Evolutionary conservation across 2,888 invertebrate genomes (phyloP), one percentile per base, ranked within the genome.

Genomic region (Ectemnius lituratus): DNA sequence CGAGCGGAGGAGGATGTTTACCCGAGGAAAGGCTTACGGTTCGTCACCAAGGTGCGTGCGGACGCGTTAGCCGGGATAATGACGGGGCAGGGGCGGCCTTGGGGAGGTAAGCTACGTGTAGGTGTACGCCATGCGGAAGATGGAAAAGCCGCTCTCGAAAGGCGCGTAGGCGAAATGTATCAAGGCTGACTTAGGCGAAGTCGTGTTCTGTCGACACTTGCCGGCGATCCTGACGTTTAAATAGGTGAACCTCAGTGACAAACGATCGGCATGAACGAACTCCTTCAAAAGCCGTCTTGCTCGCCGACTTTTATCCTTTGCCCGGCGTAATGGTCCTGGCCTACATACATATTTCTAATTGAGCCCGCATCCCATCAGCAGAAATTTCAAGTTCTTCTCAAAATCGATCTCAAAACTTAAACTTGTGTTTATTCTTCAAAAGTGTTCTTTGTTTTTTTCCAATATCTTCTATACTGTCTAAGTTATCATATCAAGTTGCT

Each of bases 121-220:
- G 89, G 90, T 87, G 89, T 86, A 83, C 79, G 84, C 83, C 86
- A 89, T 87, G 86, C 89, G 89, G 89, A 90, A 89, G 89, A 89
- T 89, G 87, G 87, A 88, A 88, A 88, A 88, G 88, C 85, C 84
- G 84, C 84, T 87, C 85, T 83, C 85, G 81, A 60, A 72, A 67
- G 67, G 70, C 74, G 74, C 78, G 88, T 88, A 84, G 88, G 88
- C 88, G 88, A 88, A 88, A 87, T 88, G 85, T 88, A 89, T 88
- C 87, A 87, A 87, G 88, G 88, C 87, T 82, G 81, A 73, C 80
- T 78, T 69, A 78, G 75, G 75, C 67, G 76, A 68, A 74, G 78
- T 60, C 73, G 67, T 80, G 74, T 37, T 37, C 80, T 80, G 81
- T 79, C 82, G 82, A 80, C 84, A 79, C 81, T 80, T 79, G 81